Base-by-base conservation (phyloP, 2,888 invertebrate genomes). In the Volucella inanis region DNA sequence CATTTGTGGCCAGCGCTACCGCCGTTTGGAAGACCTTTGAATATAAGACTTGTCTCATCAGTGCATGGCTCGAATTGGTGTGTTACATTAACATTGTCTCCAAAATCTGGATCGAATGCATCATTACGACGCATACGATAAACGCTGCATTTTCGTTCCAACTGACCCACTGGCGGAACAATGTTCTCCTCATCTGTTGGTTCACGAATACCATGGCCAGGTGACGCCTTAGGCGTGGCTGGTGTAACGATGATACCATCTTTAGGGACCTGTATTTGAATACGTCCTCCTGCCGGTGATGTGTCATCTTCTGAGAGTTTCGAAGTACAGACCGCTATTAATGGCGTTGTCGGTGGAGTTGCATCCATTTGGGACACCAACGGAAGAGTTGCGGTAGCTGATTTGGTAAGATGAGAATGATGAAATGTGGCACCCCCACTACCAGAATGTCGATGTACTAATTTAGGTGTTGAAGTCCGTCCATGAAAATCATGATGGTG, bases 211-310 rank as follows among this genome's bases (percentile, higher is more conserved):
- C 88, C 89, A 81, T 92, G 92, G 15, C 92, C 91, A n/a, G 92
- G 92, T 85, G 92, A 92, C 71, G 92, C 90, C 88, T 91, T 90
- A 79, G 92, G 92, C 79, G 92, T 92, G 87, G 92, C 92, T 87
- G 92, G 92, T 88, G 92, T 92, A 82, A 92, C 90, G 87, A 92
- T 92, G 81, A 92, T 92, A 61, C 91, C 87, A 88, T 92, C 92
- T 84, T 91, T 90, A 65, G 88, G 88, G 50, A 87, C 65, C 11
- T 86, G 87, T 15, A 87, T 79, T 62, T 87, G 87, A 31, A 85
- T 81, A 38, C 83, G 87, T 22, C 68, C 77, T 45, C 87, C 87
- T 10, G 89, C 85, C 50, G 88, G 87, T 47, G 89, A 87, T 65
- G 88, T 87, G 22, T 88, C 89, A 22, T 77, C 68, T 49, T 76